phyloP scores from a whole-genome alignment of 2,797 vertebrate species.

The Allobates femoralis region DNA sequence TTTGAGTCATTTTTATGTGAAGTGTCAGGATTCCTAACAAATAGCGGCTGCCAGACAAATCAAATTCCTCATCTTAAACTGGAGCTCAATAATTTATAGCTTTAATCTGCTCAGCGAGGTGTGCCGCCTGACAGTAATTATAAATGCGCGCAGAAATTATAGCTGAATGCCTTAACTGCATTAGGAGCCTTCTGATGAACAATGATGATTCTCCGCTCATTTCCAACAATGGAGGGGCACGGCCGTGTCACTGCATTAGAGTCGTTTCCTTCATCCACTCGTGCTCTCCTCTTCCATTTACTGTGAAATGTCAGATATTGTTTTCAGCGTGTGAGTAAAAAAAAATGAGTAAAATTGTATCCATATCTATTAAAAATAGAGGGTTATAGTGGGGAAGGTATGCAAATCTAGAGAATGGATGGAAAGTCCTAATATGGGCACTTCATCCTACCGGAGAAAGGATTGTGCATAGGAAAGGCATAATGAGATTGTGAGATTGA shows the following conservation, averaged over 20 bases:
- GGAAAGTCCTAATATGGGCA: background rate
- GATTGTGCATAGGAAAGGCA: background rate
- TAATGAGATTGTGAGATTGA: no score
- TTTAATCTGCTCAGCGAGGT: slow-evolving; percentile 99
- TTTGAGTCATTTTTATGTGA: slow-evolving; percentile 88
- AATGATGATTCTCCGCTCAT: slow-evolving; percentile 95
- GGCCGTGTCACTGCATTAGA: slow-evolving; percentile 96
- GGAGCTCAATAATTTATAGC: slow-evolving; percentile 99
- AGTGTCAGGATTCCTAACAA: slow-evolving; percentile 92
- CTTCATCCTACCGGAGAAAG: background rate
- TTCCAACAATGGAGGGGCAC: slow-evolving; percentile 98
- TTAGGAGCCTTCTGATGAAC: slow-evolving; percentile 99
- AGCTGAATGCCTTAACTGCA: slow-evolving; percentile 99
- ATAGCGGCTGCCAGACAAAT: slow-evolving; percentile 95
- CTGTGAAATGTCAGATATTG: slow-evolving; percentile 93
- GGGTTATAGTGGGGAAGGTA: background rate
- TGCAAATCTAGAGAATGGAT: background rate
- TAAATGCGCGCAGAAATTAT: slow-evolving; percentile 99
- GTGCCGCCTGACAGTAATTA: slow-evolving; percentile 99
- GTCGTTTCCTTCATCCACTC: slow-evolving; percentile 77
- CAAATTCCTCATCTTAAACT: slow-evolving; percentile 92
- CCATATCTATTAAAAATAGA: background rate
- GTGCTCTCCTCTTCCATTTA: slow-evolving; percentile 88
- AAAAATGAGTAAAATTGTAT: background rate
- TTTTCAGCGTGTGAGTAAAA: slow-evolving; percentile 79